Evolutionary conservation across 2,888 invertebrate species (phyloP).

Genomic region (Melangyna quadrimaculata): DNA sequence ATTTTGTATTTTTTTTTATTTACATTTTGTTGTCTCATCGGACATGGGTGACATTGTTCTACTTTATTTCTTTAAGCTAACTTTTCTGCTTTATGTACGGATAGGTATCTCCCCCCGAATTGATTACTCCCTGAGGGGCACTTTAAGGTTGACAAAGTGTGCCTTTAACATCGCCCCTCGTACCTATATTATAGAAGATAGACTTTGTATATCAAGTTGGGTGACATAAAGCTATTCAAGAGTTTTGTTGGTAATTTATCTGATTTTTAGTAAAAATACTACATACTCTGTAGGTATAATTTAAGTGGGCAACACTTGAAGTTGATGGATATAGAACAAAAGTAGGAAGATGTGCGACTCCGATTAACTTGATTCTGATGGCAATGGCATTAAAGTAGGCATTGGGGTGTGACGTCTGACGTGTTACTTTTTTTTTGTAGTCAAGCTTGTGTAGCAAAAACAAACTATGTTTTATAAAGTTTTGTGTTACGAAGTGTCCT

Average conservation of each 20-base stretch:
- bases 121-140: slow-evolving; percentile 3
- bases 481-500: background rate
- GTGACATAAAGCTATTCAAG: slow-evolving; percentile 26
- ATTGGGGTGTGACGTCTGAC: background rate
- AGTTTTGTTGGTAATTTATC: slow-evolving; percentile 48
- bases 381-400: background rate
- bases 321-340: background rate
- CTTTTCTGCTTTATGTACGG: background rate
- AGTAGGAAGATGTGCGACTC: background rate
- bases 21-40: background rate
- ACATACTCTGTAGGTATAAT: background rate
- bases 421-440: background rate
- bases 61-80: background rate
- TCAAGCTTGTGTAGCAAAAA: slow-evolving; percentile 5
- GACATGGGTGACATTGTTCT: background rate
- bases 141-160: background rate
- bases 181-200: too few relatives aligned
- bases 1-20: slow-evolving; percentile 10
- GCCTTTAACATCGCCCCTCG: background rate
- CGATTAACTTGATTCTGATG: slow-evolving; percentile 4
- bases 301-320: background rate
- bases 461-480: background rate
- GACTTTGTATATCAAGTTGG: slow-evolving; percentile 7
- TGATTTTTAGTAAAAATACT: slow-evolving; percentile 32
- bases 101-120: background rate